Conservation (phyloP, 2,888 invertebrate species). For the Phyllotreta striolata region DNA sequence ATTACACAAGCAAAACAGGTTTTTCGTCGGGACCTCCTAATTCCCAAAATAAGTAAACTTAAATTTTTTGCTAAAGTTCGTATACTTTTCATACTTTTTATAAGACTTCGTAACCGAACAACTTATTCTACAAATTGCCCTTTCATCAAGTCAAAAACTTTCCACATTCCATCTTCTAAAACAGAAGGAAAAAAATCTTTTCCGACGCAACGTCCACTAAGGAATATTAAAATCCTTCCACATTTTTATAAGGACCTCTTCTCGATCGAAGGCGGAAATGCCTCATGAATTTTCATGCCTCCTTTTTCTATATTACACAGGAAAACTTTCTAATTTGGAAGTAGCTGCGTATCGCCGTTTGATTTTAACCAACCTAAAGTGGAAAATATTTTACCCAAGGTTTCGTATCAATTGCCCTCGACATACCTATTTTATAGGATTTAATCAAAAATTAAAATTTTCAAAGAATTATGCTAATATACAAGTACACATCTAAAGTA, state of each 20-base stretch:
- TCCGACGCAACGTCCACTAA: constrained; percentile 27
- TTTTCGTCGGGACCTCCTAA: too few species aligned
- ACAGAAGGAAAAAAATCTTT: constrained; percentile 18
- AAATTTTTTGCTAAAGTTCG: not conserved
- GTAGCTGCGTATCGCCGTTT: constrained; percentile 36
- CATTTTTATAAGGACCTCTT: constrained; percentile 25
- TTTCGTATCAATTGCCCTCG: constrained; percentile 1
- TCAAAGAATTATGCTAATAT: too few species aligned
- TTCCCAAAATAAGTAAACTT: not conserved
- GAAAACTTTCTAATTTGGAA: constrained; percentile 37
- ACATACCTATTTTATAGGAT: not conserved
- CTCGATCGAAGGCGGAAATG: constrained; percentile 34
- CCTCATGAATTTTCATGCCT: constrained; percentile 39
- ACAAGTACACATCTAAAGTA: too few species aligned
- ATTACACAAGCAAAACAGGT: too few species aligned
- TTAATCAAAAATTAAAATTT: not conserved
- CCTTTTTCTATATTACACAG: constrained; percentile 32
- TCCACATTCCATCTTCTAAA: constrained; percentile 19
- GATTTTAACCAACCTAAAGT: constrained; percentile 29
- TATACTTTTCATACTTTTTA: constrained; percentile 7
- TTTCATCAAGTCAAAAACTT: constrained; percentile 29
- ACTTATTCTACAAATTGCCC: constrained; percentile 26
- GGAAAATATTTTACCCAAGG: constrained; percentile 11
- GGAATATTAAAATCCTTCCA: constrained; percentile 35
- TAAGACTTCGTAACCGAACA: not conserved